Evolutionary conservation across 2,797 vertebrate species (phyloP).

Genomic region (Coilia nasus): DNA sequence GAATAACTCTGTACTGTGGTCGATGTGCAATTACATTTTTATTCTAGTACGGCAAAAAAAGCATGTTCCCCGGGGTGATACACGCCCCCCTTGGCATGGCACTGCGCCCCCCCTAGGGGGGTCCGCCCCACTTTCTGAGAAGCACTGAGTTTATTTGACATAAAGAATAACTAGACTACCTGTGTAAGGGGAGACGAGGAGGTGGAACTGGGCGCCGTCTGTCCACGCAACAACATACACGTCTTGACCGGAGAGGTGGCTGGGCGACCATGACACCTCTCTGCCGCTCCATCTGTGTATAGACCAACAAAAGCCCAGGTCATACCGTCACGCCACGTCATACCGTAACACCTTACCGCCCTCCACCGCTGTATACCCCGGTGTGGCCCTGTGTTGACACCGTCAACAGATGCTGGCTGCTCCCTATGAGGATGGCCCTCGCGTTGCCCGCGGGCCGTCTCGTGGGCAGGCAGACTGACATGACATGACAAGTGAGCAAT

Average conservation of each 20-base stretch:
- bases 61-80: too few relatives aligned
- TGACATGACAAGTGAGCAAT: not conserved
- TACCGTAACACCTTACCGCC: not conserved
- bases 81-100: too few relatives aligned
- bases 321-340: not conserved
- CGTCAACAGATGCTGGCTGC: constrained; percentile 6
- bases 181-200: constrained; percentile 24
- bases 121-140: too few relatives aligned
- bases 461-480: not conserved
- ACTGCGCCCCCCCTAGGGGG: too few relatives aligned
- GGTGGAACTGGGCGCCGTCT: constrained; percentile 26
- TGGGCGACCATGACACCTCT: constrained; percentile 49
- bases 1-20: too few relatives aligned
- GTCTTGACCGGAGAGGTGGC: constrained; percentile 49
- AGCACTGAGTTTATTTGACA: not conserved
- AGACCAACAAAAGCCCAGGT: constrained; percentile 60
- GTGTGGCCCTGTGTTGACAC: not conserved
- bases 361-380: not conserved
- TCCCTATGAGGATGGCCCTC: not conserved
- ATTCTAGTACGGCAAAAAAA: too few relatives aligned
- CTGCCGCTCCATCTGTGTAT: constrained; percentile 60
- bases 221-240: constrained; percentile 48
- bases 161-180: not conserved
- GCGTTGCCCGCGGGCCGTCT: not conserved
- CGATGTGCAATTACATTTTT: too few relatives aligned